Percentiles rank a stretch among this genome's conserved stretches.
phyloP scores from a whole-genome alignment of 2,888 invertebrate genomes.

The Trachelus stipa region DNA sequence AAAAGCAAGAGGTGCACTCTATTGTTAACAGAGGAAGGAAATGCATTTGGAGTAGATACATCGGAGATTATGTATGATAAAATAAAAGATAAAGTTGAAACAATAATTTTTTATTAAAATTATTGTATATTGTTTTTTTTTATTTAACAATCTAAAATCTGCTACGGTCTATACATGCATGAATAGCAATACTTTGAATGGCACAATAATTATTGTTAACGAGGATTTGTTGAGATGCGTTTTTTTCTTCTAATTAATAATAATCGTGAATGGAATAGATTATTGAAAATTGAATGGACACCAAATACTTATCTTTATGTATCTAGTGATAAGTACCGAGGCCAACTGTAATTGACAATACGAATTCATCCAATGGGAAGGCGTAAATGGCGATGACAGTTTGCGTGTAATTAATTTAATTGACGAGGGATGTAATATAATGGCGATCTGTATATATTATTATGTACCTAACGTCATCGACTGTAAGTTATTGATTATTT shows the following conservation, averaged over 20 bases:
- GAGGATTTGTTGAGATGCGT: background rate
- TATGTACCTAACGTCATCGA: background rate
- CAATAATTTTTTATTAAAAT: background rate
- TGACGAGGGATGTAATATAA: background rate
- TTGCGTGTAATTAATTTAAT: background rate
- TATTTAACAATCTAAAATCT: background rate
- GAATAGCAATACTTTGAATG: background rate
- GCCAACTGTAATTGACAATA: background rate
- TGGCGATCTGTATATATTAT: background rate
- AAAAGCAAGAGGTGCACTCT: background rate
- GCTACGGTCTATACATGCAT: background rate
- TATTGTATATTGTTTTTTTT: background rate
- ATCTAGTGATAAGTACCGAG: background rate
- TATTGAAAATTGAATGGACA: background rate
- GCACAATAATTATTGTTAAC: background rate
- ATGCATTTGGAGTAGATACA: background rate
- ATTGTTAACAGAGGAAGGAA: background rate
- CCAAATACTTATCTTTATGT: background rate
- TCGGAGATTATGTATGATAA: background rate
- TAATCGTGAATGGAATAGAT: background rate
- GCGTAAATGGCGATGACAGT: background rate
- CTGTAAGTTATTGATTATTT: background rate
- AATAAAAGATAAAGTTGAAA: background rate
- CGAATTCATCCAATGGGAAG: background rate
- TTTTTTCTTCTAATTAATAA: background rate